Evolutionary conservation across 2,113 vertebrate species (phyloP), one percentile per base, ranked within the genome.

Genomic region (Spea bombifrons): DNA sequence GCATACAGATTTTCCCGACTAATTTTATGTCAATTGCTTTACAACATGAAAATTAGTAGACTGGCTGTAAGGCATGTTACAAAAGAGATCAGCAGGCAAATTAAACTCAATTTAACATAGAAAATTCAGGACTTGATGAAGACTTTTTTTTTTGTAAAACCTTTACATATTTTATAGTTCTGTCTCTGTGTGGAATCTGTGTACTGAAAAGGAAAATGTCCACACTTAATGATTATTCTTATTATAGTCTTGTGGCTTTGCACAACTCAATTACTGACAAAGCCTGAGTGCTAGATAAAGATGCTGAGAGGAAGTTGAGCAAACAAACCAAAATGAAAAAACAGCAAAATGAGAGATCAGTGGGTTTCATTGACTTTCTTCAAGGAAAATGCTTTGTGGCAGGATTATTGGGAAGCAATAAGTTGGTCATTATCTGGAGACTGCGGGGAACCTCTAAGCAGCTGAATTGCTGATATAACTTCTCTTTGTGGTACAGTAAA

Each of bases 361-460:
- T 68, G 71, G 76, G 76, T 64, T 78, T 64, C 68, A 65, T 71
- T 78, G 76, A 71, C 66, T 78, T 70, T 77, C 55, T 71, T 64
- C 57, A 78, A 78, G 30, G 57, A 78, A 78, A 78, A 78, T 65
- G 76, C 57, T 78, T 78, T 78, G 57, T 78, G 76, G 68, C 57
- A 71, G 70, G 68, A 78, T 78, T 78, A 71, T 78, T 78, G 68
- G 76, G 67, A 78, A 70, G 75, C 75, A 77, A 71, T 78, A 78
- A 71, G 68, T 78, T 46, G 76, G 68, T 78, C 71, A 78, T 78
- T 78, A 78, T 78, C 57, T 71, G 43, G 13, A 53, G 76, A 78
- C 76, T 53, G 68, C 76, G 71, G 68, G 68, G 47, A 71, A 7
- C 45, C 76, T 53, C 53, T 77, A 70, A 64, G 59, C 59, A 64